Evolutionary conservation across 2,888 invertebrate genomes (phyloP).

Genomic region (Oligia latruncula): DNA sequence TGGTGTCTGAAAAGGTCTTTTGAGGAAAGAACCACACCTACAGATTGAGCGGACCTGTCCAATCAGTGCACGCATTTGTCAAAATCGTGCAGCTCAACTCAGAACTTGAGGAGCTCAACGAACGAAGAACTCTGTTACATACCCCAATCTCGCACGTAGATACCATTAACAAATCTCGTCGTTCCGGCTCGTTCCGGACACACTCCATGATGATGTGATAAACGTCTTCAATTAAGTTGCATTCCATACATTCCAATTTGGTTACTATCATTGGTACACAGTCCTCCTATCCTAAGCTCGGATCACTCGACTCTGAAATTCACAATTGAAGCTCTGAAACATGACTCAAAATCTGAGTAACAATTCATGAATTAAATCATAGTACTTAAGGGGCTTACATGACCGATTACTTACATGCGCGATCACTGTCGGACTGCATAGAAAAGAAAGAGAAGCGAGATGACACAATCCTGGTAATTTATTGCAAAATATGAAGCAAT

Average conservation of each 20-base stretch:
- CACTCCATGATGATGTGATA: not conserved
- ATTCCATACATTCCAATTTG: not conserved
- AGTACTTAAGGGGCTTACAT: slow-evolving; percentile 10
- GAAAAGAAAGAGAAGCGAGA: too few species aligned
- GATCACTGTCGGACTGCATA: too few species aligned
- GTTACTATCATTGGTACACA: not conserved
- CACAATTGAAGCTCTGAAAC: not conserved
- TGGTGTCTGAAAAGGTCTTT: too few species aligned
- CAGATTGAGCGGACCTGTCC: too few species aligned
- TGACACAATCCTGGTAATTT: too few species aligned
- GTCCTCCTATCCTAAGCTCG: not conserved
- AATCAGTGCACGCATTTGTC: too few species aligned
- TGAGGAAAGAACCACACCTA: too few species aligned
- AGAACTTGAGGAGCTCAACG: too few species aligned
- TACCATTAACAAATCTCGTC: not conserved
- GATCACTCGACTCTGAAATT: not conserved
- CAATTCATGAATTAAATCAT: slow-evolving; percentile 21
- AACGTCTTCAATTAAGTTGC: not conserved
- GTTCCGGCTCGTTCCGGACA: too few species aligned
- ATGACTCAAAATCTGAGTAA: slow-evolving; percentile 20
- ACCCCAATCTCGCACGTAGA: not conserved
- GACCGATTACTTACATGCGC: too few species aligned
- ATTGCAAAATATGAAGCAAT: too few species aligned
- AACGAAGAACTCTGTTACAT: not conserved
- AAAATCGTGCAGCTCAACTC: too few species aligned